Evolutionary conservation across 1,140 invertebrate species (phyloP).

Genomic region (Ostrea edulis): DNA sequence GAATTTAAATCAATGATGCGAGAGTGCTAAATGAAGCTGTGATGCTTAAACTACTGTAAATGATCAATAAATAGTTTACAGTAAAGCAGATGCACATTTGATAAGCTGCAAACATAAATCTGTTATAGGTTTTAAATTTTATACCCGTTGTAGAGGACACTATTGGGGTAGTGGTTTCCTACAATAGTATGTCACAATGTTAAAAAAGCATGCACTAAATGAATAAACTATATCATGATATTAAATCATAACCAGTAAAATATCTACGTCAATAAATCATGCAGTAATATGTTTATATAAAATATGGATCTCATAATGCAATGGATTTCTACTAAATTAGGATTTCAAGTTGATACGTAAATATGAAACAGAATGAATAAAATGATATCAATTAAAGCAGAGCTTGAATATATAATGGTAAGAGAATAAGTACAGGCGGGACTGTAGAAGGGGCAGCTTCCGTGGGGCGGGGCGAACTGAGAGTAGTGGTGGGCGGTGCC

Average conservation of each 20-base stretch:
- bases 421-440: conserved; percentile 37
- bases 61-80: neutral
- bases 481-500: conserved; percentile 22
- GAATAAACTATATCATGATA: neutral
- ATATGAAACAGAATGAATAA: neutral
- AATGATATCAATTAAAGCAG: neutral
- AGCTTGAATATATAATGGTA: conserved; percentile 4
- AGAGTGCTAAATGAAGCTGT: neutral
- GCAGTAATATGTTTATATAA: too few species aligned
- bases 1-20: neutral
- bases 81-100: neutral
- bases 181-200: neutral
- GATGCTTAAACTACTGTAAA: neutral
- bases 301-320: neutral
- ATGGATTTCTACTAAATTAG: neutral
- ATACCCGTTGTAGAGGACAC: neutral
- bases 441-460: conserved; percentile 9
- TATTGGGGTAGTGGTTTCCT: neutral
- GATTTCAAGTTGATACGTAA: neutral
- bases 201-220: conserved; percentile 2
- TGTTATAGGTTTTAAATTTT: neutral
- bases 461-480: neutral
- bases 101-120: neutral
- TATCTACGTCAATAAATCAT: too few species aligned
- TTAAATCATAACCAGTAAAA: too few species aligned